Evolutionary conservation across 2,888 invertebrate genomes (phyloP), one percentile per base, ranked within the genome.

Genomic region (Invenusta paracnida): DNA sequence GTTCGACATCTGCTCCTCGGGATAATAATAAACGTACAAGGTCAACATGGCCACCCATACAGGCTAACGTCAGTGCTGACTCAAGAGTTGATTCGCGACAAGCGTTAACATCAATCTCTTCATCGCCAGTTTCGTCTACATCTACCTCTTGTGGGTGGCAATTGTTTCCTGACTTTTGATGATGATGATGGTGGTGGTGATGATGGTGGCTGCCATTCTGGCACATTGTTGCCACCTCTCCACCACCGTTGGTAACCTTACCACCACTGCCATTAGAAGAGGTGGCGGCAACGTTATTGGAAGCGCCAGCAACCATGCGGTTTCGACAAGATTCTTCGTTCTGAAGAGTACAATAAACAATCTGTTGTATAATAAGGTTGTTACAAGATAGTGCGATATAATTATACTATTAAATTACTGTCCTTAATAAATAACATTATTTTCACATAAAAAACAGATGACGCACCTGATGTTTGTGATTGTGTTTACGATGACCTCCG

Each of bases 51-150:
- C 92, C 92, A 87, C 97, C 97, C 87, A 97, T 96, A 92, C 97
- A 98, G 82, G 98, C 98, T 87, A 99, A 93, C 48, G 98, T 98
- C 86, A 99, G 93, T 85, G 98, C 98, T 0, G 99, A 99, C 92
- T 99, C 99, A 92, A 97, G 97, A 93, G 98, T 98, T 89, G 96
- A 96, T 92, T 99, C 98, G 0, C 98, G 99, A 93, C 97, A 96
- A 2, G 96, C 96, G 92, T 99, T 97, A 88, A 99, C 95, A 92
- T 98, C 97, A 29, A 73, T 73, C n/a, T n/a, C n/a, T n/a, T n/a
- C n/a, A n/a, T n/a, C n/a, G n/a, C n/a, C n/a, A n/a, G n/a, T n/a
- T n/a, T n/a, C n/a, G n/a, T n/a, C n/a, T n/a, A n/a, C n/a, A n/a
- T n/a, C n/a, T n/a, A n/a, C n/a, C n/a, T n/a, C n/a, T n/a, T n/a